Conservation (phyloP, 2,797 vertebrate species). For the Anas acuta region DNA sequence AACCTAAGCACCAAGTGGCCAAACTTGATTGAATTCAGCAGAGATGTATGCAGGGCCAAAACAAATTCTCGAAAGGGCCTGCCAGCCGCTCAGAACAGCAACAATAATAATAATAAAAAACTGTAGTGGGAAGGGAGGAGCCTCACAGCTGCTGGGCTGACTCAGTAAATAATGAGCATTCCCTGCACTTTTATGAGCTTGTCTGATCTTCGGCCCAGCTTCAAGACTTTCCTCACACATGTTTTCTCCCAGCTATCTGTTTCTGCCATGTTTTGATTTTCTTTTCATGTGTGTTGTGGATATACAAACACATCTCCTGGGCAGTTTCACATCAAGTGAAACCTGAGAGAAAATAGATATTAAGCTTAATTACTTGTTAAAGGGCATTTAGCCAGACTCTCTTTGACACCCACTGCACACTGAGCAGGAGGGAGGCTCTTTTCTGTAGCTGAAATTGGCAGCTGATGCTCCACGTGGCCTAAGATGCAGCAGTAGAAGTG, state of each 20-base stretch:
- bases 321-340: not conserved
- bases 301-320: not conserved
- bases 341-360: not conserved
- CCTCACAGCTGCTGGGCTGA: constrained; percentile 7
- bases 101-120: not conserved
- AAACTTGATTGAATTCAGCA: not conserved
- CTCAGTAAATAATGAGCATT: constrained; percentile 12
- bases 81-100: not conserved
- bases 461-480: not conserved
- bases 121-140: constrained; percentile 2
- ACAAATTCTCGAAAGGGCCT: not conserved
- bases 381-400: not conserved
- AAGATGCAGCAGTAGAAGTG: not conserved
- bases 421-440: not conserved
- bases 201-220: constrained; percentile 15
- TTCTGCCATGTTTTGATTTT: not conserved
- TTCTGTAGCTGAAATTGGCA: not conserved
- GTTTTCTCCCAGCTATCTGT: not conserved
- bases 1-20: not conserved
- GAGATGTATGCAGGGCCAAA: not conserved
- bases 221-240: not conserved
- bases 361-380: not conserved
- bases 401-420: not conserved
- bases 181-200: not conserved
- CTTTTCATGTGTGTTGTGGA: constrained; percentile 1